Evolutionary conservation across 2,797 vertebrate genomes (phyloP), one percentile per base, ranked within the genome.

Genomic region (Cuculus canorus): DNA sequence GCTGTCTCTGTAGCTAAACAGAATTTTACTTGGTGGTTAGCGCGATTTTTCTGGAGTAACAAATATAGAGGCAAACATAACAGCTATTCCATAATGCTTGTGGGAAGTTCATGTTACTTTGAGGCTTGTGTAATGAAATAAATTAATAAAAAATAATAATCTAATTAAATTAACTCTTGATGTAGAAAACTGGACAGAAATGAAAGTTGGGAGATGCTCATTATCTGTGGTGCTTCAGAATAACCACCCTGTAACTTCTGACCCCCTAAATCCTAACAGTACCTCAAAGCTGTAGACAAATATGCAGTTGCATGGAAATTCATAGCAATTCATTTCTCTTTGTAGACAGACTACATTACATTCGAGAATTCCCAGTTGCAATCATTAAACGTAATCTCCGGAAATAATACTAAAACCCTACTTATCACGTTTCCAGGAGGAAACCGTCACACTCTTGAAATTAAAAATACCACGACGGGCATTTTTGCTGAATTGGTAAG

Each of bases 371-470:
- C 79, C 17, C 4, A 27, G 30, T 9, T 97, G 70, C 6, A 25
- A 12, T 35, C 30, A 30, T 1, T 96, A 35, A 1, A 0, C 1
- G 1, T 98, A 90, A 6, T 0, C 21, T 86, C 39, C 87, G 86
- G 13, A 82, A 39, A 0, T 32, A 0, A 0, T 5, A 32, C 0
- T 14, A 0, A 0, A 24, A 17, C 0, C 2, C 0, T 9, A 27
- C 0, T 0, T 19, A 4, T 78, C 18, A 0, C 0, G 0, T 17
- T 63, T 16, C 1, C 0, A 25, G 14, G 6, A 2, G 2, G 2
- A 61, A 3, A 37, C 8, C 97, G 97, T 41, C 76, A 96, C 63
- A 97, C 97, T 30, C 73, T 97, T 19, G 16, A 5, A 69, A 60
- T 97, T 77, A 96, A 84, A 91, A 4, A 4, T 41, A 0, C 0